Percentiles rank a stretch among this genome's conserved stretches.
Evolutionary conservation across 2,113 vertebrate species (phyloP).

Genomic region (Oncorhynchus clarkii): DNA sequence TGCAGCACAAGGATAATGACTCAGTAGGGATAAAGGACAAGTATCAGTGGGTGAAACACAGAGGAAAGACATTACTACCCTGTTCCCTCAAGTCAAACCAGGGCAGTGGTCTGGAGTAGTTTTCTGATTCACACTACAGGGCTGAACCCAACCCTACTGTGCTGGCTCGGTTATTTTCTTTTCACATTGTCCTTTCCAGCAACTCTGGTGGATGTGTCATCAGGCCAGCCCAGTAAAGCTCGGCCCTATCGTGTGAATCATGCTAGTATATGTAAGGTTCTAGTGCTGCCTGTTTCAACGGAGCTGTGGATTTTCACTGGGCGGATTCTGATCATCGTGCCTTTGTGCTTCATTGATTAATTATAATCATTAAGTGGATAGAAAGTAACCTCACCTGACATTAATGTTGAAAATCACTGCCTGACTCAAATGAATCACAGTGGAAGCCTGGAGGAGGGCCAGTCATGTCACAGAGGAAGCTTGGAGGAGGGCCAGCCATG

Average conservation of each 20-base stretch:
- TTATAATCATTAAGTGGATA: constrained; percentile 60
- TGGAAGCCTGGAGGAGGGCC: constrained; percentile 24
- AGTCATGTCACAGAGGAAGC: background rate
- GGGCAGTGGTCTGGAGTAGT: too few species aligned
- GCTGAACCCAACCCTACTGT: too few species aligned
- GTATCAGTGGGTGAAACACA: background rate
- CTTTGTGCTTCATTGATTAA: constrained; percentile 57
- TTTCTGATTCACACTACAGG: too few species aligned
- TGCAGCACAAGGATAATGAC: background rate
- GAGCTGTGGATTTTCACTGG: background rate
- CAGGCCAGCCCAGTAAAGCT: background rate
- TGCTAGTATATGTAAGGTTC: background rate
- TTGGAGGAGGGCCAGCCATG: too few species aligned
- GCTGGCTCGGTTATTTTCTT: too few species aligned
- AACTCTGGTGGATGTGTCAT: background rate
- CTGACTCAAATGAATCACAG: constrained; percentile 65
- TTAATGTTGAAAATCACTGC: constrained; percentile 45
- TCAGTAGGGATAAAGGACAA: background rate
- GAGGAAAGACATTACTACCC: background rate
- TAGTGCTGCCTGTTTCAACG: background rate
- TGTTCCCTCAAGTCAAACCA: background rate
- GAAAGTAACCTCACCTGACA: constrained; percentile 61
- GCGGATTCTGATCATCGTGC: background rate
- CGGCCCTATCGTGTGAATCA: background rate
- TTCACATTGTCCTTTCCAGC: too few species aligned